These are phyloP conservation scores for Aquatica leii DNA, from an alignment of 2,888 invertebrate genomes.

Conservation along the genomic window DNA sequence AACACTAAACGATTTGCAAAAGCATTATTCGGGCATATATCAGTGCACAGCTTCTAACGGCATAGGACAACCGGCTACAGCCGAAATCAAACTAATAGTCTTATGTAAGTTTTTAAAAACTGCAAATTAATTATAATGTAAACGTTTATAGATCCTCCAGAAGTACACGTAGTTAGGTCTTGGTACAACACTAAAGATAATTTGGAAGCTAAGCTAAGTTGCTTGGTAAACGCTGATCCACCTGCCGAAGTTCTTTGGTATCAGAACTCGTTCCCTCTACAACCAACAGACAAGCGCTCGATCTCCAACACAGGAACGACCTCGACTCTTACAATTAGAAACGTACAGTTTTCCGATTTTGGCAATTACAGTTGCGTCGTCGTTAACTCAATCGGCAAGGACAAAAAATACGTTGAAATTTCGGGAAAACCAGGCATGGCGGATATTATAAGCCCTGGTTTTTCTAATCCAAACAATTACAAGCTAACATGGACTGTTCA, in stretches of 20 bases:
- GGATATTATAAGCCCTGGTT: constrained; percentile 67
- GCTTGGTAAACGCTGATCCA: constrained; percentile 69
- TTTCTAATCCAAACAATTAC: constrained; percentile 69
- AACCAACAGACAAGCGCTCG: constrained; percentile 68
- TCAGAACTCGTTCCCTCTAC: constrained; percentile 69
- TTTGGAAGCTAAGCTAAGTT: constrained; percentile 68
- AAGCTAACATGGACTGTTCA: constrained; percentile 73
- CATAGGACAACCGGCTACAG: constrained; percentile 60
- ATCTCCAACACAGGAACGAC: constrained; percentile 69
- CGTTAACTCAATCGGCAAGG: constrained; percentile 58
- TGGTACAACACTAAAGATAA: constrained; percentile 72
- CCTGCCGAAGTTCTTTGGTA: constrained; percentile 67
- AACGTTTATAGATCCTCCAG: constrained; percentile 66
- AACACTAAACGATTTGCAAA: constrained; percentile 57
- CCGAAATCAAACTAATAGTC: constrained; percentile 58
- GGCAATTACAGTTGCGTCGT: constrained; percentile 66
- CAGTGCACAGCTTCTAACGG: constrained; percentile 64
- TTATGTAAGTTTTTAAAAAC: constrained; percentile 54
- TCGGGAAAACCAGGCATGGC: constrained; percentile 73
- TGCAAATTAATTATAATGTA: neutral
- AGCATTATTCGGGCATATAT: constrained; percentile 62
- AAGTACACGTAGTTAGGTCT: constrained; percentile 68
- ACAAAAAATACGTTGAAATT: constrained; percentile 66
- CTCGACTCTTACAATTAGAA: constrained; percentile 67
- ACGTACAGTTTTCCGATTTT: constrained; percentile 69